phyloP scores from a whole-genome alignment of 1,140 invertebrate species.

The Musca vetustissima region DNA sequence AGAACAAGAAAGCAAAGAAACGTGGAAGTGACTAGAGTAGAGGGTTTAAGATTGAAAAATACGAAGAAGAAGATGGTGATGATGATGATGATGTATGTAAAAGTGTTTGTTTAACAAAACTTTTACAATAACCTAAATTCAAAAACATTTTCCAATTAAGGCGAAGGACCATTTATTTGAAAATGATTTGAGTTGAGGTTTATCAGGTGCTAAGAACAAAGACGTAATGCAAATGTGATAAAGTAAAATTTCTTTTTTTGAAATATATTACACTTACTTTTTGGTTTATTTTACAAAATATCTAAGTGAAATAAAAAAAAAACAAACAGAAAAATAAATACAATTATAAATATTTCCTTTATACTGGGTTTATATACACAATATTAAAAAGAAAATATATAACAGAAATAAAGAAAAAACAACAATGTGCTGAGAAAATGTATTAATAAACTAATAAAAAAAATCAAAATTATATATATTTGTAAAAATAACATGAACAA shows the following conservation, averaged over 20 bases:
- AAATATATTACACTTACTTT: constrained; percentile 11
- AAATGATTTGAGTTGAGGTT: constrained; percentile 8
- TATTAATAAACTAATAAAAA: constrained; percentile 19
- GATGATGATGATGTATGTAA: neutral
- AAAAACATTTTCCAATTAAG: constrained; percentile 1
- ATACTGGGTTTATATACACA: neutral
- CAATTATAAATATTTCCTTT: neutral
- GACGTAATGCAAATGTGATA: constrained; percentile 56
- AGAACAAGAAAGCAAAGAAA: neutral
- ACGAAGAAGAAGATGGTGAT: neutral
- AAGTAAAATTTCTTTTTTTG: constrained; percentile 35
- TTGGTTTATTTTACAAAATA: neutral
- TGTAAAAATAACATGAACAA: constrained; percentile 17
- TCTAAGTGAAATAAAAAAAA: neutral
- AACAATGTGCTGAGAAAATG: constrained; percentile 18
- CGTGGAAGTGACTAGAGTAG: neutral
- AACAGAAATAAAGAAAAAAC: constrained; percentile 11
- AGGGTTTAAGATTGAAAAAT: neutral
- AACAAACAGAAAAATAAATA: neutral
- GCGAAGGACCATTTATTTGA: neutral
- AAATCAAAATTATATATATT: constrained; percentile 27
- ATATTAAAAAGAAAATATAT: constrained; percentile 22
- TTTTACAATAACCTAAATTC: neutral
- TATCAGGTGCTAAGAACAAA: constrained; percentile 53
- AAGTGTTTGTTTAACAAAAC: constrained; percentile 1